Conservation (phyloP, 2,888 invertebrate genomes). For the Drosophila birchii region DNA sequence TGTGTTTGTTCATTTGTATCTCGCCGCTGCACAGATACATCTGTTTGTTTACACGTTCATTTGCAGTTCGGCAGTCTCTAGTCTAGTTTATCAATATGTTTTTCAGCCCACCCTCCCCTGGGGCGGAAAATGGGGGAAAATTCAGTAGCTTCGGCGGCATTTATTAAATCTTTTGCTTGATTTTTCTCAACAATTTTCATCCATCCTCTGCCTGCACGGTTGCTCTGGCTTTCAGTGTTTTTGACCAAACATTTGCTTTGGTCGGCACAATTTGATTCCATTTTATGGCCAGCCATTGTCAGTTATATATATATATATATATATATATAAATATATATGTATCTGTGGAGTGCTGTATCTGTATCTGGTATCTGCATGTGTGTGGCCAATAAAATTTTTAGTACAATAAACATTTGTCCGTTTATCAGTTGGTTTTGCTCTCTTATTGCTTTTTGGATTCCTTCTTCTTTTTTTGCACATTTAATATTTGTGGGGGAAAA, state of each 20-base stretch:
- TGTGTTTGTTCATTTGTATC: conserved; percentile 50
- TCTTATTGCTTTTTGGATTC: conserved; percentile 27
- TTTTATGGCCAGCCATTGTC: conserved; percentile 64
- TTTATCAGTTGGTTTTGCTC: conserved; percentile 57
- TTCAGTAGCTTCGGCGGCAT: conserved; percentile 19
- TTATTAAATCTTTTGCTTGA: conserved; percentile 65
- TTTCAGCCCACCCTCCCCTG: not conserved
- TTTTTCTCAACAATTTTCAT: conserved; percentile 30
- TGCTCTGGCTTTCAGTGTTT: conserved; percentile 18
- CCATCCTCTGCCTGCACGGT: not conserved
- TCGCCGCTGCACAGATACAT: conserved; percentile 43
- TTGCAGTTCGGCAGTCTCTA: conserved; percentile 27
- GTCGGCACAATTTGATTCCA: conserved; percentile 61
- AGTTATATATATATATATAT: conserved; percentile 25
- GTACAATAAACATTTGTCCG: conserved; percentile 56
- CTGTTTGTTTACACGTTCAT: conserved; percentile 49
- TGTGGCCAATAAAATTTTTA: conserved; percentile 58
- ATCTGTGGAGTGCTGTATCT: conserved; percentile 16
- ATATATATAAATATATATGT: conserved; percentile 3
- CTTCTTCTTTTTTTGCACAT: conserved; percentile 41
- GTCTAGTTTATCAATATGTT: conserved; percentile 47
- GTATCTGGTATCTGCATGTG: conserved; percentile 46
- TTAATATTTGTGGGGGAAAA: conserved; percentile 47
- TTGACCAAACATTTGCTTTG: conserved; percentile 62
- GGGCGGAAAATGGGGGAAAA: conserved; percentile 16